Conservation (phyloP, 2,888 invertebrate species). For the Onthophagus sagittarius region DNA sequence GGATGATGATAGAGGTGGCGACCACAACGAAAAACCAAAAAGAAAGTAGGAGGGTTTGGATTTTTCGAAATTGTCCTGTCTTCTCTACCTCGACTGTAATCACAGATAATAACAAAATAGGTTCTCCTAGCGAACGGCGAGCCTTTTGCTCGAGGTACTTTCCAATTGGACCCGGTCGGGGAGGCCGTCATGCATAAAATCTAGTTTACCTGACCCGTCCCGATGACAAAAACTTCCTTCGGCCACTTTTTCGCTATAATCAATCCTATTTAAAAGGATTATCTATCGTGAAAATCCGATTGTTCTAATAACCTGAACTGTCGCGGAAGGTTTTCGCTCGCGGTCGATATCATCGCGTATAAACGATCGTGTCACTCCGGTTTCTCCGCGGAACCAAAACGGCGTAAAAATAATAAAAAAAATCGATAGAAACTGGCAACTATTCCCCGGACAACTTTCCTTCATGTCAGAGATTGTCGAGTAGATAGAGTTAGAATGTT, state of each 20-base stretch:
- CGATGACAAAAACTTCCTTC: neutral
- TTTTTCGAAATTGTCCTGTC: neutral
- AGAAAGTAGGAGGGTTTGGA: neutral
- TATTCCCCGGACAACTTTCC: neutral
- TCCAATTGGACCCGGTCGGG: neutral
- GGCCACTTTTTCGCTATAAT: neutral
- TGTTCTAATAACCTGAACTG: too few species aligned
- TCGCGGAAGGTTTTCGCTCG: too few species aligned
- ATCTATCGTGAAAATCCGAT: neutral
- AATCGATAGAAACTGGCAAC: neutral
- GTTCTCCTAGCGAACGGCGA: neutral
- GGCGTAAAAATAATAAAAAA: neutral
- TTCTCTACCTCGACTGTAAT: neutral
- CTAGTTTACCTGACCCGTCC: neutral
- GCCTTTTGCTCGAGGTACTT: neutral
- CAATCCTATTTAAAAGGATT: neutral
- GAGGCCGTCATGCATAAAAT: neutral
- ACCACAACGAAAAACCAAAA: neutral
- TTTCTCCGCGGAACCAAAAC: neutral
- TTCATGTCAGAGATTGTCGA: neutral
- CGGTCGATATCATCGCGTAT: neutral
- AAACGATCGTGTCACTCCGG: neutral
- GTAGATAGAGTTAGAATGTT: neutral
- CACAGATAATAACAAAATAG: neutral
- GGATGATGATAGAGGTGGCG: too few species aligned